Percentiles rank a stretch among this genome's conserved stretches.
Evolutionary conservation across 1,140 invertebrate species (phyloP).

Genomic region (Lordiphosa collinella): DNA sequence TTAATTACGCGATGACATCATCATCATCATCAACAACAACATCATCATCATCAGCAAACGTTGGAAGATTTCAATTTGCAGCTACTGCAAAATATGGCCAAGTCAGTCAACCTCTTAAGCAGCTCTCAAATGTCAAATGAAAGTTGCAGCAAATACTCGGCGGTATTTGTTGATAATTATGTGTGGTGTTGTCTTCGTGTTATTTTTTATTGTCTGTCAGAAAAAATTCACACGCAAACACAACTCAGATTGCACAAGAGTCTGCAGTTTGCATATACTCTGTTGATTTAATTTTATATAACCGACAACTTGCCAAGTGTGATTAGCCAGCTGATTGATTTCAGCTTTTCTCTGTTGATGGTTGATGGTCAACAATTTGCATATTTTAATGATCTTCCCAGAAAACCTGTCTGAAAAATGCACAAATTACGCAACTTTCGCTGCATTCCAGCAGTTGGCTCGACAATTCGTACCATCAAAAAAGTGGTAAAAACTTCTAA

Average conservation of each 20-base stretch:
- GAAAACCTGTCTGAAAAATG: conserved; percentile 19
- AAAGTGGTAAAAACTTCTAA: no score
- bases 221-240: conserved; percentile 26
- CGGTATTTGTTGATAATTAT: conserved; percentile 2
- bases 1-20: conserved; percentile 58
- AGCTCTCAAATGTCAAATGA: conserved; percentile 56
- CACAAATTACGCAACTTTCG: conserved; percentile 16
- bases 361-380: background rate
- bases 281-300: conserved; percentile 20
- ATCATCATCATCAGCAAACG: conserved; percentile 10
- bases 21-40: conserved; percentile 1
- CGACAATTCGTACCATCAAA: no score
- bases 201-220: background rate
- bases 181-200: no score
- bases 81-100: conserved; percentile 1
- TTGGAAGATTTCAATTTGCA: conserved; percentile 42
- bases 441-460: no score
- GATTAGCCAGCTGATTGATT: conserved; percentile 65
- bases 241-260: conserved; percentile 33
- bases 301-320: conserved; percentile 18
- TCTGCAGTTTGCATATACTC: no score
- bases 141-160: conserved; percentile 32
- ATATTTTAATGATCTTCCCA: no score
- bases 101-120: background rate
- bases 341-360: conserved; percentile 6